These are phyloP conservation scores for Phyllotreta striolata DNA, from an alignment of 2,888 invertebrate species.

Conservation along the genomic window DNA sequence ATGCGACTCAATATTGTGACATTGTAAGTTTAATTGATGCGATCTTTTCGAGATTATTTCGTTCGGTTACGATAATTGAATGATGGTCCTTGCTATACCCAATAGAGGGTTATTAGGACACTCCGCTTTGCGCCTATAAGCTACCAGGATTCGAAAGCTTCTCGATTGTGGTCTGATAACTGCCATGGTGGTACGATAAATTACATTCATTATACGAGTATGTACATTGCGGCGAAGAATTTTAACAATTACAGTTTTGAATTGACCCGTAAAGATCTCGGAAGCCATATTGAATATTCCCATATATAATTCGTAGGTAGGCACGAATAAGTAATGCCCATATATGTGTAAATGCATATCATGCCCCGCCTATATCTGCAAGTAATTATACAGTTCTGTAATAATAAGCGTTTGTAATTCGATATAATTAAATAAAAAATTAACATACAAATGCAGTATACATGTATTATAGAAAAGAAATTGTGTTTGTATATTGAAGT, in stretches of 20 bases:
- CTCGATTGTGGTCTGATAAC: too few species aligned
- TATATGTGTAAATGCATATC: conserved; percentile 34
- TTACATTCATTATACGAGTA: too few species aligned
- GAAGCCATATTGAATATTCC: conserved; percentile 35
- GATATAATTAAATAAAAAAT: conserved; percentile 36
- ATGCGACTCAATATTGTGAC: conserved; percentile 24
- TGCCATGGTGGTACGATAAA: too few species aligned
- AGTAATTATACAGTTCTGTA: conserved; percentile 32
- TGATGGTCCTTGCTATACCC: conserved; percentile 3
- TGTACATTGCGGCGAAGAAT: conserved; percentile 14
- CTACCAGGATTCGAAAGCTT: too few species aligned
- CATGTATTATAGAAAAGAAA: conserved; percentile 17
- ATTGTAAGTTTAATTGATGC: conserved; percentile 23
- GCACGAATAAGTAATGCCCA: conserved; percentile 30
- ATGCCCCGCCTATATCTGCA: conserved; percentile 31
- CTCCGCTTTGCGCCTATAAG: too few species aligned
- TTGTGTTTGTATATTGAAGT: conserved; percentile 17
- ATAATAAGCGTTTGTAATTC: conserved; percentile 34
- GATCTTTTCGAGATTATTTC: conserved; percentile 26
- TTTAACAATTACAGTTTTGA: conserved; percentile 19
- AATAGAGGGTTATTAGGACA: conserved; percentile 1
- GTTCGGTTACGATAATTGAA: conserved; percentile 18
- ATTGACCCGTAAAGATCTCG: conserved; percentile 33
- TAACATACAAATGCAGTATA: conserved; percentile 32
- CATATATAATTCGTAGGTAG: conserved; percentile 32